Evolutionary conservation across 2,888 invertebrate genomes (phyloP), one percentile per base, ranked within the genome.

Genomic region (Bembecia ichneumoniformis): DNA sequence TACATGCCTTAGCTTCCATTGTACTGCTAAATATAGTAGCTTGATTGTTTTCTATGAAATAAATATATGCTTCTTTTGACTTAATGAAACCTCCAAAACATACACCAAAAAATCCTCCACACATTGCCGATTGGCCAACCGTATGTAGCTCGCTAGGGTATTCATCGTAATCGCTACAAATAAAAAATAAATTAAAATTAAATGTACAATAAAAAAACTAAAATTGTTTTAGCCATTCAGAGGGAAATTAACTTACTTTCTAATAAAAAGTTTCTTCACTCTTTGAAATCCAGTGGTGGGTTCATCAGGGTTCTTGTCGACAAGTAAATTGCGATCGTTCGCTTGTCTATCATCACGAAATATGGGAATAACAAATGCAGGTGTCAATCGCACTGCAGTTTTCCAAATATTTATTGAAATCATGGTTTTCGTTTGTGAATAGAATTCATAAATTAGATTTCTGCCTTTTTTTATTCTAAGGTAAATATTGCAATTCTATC

Each of bases 21-120:
- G 91, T 91, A 48, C 89, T 88, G 47, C 77, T 77, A 70, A 91
- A 94, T 47, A 88, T 84, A 3, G 93, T 91, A 7, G 93, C 94
- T 79, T 93, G 90, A 75, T 94, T 94, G 55, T 88, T 92, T 68
- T 90, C 90, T 71, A 94, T 90, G 59, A 94, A 94, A 60, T 90
- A 84, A 43, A 90, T 55, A 62, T 92, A 93, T 1, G 92, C 88
- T 3, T 68, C 65, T 58, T 89, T 84, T 10, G 92, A 91, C 57
- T 83, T 76, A 2, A 88, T 67, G 62, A 92, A 82, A 20, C 93
- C 93, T 48, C 94, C 93, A 63, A 91, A 88, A 44, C 90, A 57
- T 0, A 83, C 91, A 13, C 94, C 95, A 16, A 90, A 51, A 46
- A 93, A 80, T 3, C 88, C 73, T 13, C 93, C 93, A 52, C 88